A percentile compares a stretch with the other conserved stretches of the same genome.
Conservation (phyloP, 2,113 vertebrate species). For the Zapus hudsonius region DNA sequence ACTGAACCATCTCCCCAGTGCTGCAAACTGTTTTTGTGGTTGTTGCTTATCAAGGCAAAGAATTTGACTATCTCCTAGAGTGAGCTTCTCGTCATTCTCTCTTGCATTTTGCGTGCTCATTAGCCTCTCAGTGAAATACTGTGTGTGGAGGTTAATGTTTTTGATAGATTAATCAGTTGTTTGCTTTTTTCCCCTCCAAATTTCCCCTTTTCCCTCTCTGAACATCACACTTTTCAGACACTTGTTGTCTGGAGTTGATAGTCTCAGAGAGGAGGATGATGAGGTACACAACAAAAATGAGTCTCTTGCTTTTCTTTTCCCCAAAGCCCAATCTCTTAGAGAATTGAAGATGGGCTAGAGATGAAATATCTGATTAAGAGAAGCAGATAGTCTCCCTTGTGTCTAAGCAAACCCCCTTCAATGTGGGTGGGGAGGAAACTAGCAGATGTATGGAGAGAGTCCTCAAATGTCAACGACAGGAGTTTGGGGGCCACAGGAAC, state of each 20-base stretch:
- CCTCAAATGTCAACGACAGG: background rate
- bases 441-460: background rate
- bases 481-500: background rate
- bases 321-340: background rate
- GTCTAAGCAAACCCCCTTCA: background rate
- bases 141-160: background rate
- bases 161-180: background rate
- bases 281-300: background rate
- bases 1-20: too few relatives aligned
- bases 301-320: background rate
- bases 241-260: background rate
- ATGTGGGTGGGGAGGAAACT: background rate
- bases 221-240: background rate
- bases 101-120: background rate
- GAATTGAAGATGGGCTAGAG: constrained; percentile 8
- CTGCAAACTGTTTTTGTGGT: background rate
- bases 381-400: background rate
- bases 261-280: background rate
- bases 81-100: background rate
- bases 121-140: background rate
- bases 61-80: background rate
- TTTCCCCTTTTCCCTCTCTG: background rate
- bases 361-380: background rate
- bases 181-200: background rate
- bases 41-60: background rate